These are phyloP conservation scores for Etheostoma perlongum DNA, from an alignment of 2,797 vertebrate genomes.

Conservation along the genomic window DNA sequence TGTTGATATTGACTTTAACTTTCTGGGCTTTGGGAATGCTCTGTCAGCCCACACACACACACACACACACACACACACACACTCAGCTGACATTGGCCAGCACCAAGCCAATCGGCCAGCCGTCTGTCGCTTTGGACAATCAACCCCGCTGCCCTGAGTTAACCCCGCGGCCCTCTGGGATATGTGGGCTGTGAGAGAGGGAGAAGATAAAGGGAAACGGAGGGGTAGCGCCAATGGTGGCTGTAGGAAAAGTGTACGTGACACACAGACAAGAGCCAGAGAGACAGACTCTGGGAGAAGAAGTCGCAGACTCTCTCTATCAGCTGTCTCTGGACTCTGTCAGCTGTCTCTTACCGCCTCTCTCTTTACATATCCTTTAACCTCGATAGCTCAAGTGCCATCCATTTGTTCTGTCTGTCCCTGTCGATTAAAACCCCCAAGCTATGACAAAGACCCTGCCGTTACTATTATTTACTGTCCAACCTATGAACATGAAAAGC, in stretches of 20 bases:
- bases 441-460: constrained; percentile 1
- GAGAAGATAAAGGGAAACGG: constrained; percentile 23
- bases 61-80: constrained; percentile 39
- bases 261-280: constrained; percentile 73
- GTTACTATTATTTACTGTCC: background rate
- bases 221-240: constrained; percentile 28
- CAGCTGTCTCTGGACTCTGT: constrained; percentile 75
- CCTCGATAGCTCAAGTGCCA: constrained; percentile 27
- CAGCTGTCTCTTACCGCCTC: constrained; percentile 61
- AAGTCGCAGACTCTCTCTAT: constrained; percentile 64
- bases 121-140: constrained; percentile 62
- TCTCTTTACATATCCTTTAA: constrained; percentile 53
- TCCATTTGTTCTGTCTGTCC: constrained; percentile 50
- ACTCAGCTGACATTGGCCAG: constrained; percentile 69
- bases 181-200: constrained; percentile 45
- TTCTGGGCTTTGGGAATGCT: background rate
- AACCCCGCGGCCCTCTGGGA: constrained; percentile 62
- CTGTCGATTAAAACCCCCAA: constrained; percentile 8
- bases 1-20: background rate
- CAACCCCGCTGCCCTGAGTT: constrained; percentile 55
- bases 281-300: constrained; percentile 58
- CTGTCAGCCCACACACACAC: constrained; percentile 22
- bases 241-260: constrained; percentile 73
- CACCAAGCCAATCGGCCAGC: constrained; percentile 39
- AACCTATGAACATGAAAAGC: background rate